Base-by-base conservation (phyloP, 2,888 invertebrate species). In the Tiliacea citrago region DNA sequence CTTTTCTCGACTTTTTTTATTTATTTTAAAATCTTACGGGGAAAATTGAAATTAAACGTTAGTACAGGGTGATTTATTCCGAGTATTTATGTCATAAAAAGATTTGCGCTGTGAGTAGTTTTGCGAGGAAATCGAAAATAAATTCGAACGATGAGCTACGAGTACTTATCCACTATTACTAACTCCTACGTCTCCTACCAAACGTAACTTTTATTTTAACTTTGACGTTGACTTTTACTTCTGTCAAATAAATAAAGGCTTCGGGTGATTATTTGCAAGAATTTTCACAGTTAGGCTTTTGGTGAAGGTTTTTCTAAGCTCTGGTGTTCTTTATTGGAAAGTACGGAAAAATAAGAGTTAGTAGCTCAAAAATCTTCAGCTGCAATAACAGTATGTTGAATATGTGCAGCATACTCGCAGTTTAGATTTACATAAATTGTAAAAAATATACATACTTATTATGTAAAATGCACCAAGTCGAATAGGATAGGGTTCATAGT, bases 191-290 rank as follows among this genome's bases (percentile, higher is more conserved):
- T n/a, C n/a, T n/a, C n/a, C n/a, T n/a, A 35, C 53, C 16, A 24
- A 24, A 49, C 24, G 39, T 13, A 67, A 76, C 49, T 68, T 77
- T 61, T n/a, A 53, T 62, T 42, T 49, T 55, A 77, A 76, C 77
- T 55, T 68, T 42, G 74, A 74, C 75, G 77, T 65, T 65, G 29
- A 35, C 53, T n/a, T 61, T 77, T 76, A 61, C 47, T n/a, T 76
- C 47, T 60, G 49, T 39, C 39, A n/a, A 35, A 57, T 49, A 51
- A 49, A 29, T 73, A 39, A 39, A 39, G 39, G 47, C 42, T 66
- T 45, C 39, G 39, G 2, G n/a, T 13, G 7, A 45, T 6, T 3
- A 7, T 35, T 72, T 35, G 24, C 13, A 35, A 24, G 10, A 5
- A 39, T 10, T 47, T 39, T 21, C 10, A 12, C 35, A 16, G 24